Percentiles rank a stretch among this genome's conserved stretches.
Evolutionary conservation across 2,797 vertebrate species (phyloP).

Genomic region (Chanos chanos): DNA sequence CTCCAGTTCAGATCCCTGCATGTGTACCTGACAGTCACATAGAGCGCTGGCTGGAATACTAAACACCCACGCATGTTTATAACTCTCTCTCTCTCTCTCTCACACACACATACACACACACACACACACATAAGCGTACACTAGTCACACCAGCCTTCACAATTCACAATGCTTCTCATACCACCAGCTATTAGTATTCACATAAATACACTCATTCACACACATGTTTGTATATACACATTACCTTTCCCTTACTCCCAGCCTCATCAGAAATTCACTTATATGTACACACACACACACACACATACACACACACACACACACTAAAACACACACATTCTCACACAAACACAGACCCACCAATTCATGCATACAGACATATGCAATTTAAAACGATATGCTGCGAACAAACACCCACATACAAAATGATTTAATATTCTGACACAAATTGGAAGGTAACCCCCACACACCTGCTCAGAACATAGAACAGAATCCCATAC

Average conservation of each 20-base stretch:
- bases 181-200: neutral
- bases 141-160: neutral
- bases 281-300: neutral
- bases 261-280: neutral
- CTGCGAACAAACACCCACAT: constrained; percentile 35
- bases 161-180: neutral
- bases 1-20: constrained; percentile 56
- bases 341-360: constrained; percentile 14
- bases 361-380: constrained; percentile 55
- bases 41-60: constrained; percentile 55
- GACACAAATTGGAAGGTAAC: constrained; percentile 11
- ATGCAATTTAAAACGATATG: constrained; percentile 37
- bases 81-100: constrained; percentile 35
- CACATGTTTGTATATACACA: too few relatives aligned
- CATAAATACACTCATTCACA: neutral
- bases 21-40: constrained; percentile 60
- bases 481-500: constrained; percentile 26
- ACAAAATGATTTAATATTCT: constrained; percentile 26
- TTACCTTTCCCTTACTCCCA: neutral
- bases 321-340: too few relatives aligned
- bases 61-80: constrained; percentile 59
- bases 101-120: constrained; percentile 7
- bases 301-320: constrained; percentile 1
- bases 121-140: constrained; percentile 22
- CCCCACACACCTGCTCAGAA: neutral